Evolutionary conservation across 2,888 invertebrate genomes (phyloP).

Genomic region (Perizoma affinitatum): DNA sequence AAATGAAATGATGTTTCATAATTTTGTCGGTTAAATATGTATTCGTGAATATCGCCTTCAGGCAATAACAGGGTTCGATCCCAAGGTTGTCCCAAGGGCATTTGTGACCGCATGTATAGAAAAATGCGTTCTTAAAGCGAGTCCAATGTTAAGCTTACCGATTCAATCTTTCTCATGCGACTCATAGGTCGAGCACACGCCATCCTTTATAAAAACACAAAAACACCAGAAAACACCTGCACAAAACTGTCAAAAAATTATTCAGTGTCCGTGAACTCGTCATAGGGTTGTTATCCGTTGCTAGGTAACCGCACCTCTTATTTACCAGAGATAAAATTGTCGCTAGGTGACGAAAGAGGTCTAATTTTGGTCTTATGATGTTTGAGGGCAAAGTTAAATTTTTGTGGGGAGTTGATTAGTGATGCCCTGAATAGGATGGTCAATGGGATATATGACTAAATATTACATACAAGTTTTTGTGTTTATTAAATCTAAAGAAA

Average conservation of each 20-base stretch:
- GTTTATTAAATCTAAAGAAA: too few species aligned
- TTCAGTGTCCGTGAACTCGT: constrained; percentile 10
- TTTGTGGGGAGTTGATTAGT: too few species aligned
- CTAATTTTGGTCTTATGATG: not conserved
- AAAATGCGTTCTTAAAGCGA: not conserved
- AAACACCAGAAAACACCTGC: not conserved
- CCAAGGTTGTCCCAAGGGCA: not conserved
- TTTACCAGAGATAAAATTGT: constrained; percentile 16
- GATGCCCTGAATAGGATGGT: too few species aligned
- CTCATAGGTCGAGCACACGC: constrained; percentile 71
- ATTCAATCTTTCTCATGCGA: constrained; percentile 69
- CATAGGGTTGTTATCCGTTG: constrained; percentile 31
- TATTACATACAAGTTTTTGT: too few species aligned
- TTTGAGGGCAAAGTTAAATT: too few species aligned
- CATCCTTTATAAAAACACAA: constrained; percentile 15
- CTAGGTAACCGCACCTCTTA: constrained; percentile 36
- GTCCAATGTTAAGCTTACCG: constrained; percentile 47
- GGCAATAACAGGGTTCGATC: not conserved
- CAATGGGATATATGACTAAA: too few species aligned
- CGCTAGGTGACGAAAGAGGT: constrained; percentile 13
- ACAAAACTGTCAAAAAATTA: constrained; percentile 8
- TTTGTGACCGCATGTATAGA: not conserved
- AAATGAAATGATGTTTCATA: too few species aligned
- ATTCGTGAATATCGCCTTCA: too few species aligned
- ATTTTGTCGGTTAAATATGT: too few species aligned